Evolutionary conservation across 2,797 vertebrate species (phyloP).

Genomic region (Huso huso): DNA sequence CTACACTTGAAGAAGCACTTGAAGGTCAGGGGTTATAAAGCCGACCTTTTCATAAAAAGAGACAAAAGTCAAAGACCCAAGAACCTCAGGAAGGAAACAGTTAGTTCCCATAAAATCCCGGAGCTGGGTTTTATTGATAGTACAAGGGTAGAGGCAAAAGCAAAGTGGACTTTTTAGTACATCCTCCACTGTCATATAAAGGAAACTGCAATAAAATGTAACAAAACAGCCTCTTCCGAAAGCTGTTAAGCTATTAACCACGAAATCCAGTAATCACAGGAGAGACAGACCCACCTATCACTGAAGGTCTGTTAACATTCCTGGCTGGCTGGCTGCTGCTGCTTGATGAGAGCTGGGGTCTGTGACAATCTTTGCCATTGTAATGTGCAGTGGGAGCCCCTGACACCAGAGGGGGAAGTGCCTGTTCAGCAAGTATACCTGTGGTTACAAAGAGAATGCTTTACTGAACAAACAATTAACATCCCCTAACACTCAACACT

Average conservation of each 20-base stretch:
- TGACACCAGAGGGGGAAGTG: slow-evolving; percentile 16
- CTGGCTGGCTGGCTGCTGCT: slow-evolving; percentile 29
- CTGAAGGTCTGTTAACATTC: slow-evolving; percentile 37
- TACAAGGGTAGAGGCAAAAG: slow-evolving; percentile 26
- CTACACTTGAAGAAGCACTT: too few species aligned
- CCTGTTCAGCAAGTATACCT: slow-evolving; percentile 37
- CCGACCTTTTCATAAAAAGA: slow-evolving; percentile 22
- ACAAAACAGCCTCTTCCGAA: slow-evolving; percentile 18
- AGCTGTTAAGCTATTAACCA: slow-evolving; percentile 11
- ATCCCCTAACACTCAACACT: too few species aligned
- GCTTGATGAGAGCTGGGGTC: slow-evolving; percentile 42
- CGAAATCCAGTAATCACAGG: slow-evolving; percentile 10
- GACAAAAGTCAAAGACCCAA: slow-evolving; percentile 41
- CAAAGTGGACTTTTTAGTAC: slow-evolving; percentile 31
- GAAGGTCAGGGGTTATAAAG: too few species aligned
- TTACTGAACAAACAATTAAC: neutral
- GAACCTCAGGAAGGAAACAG: slow-evolving; percentile 53
- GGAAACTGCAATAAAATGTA: slow-evolving; percentile 1
- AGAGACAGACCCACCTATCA: slow-evolving; percentile 41
- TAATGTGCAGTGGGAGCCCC: slow-evolving; percentile 30
- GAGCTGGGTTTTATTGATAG: slow-evolving; percentile 49
- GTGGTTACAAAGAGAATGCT: slow-evolving; percentile 7
- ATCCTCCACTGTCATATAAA: slow-evolving; percentile 28
- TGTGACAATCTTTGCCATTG: slow-evolving; percentile 53
- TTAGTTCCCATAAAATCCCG: slow-evolving; percentile 49